Percentiles rank a stretch among this genome's conserved stretches.
Evolutionary conservation across 2,113 vertebrate genomes (phyloP).

Genomic region (Calyptommatus sinebrachiatus): DNA sequence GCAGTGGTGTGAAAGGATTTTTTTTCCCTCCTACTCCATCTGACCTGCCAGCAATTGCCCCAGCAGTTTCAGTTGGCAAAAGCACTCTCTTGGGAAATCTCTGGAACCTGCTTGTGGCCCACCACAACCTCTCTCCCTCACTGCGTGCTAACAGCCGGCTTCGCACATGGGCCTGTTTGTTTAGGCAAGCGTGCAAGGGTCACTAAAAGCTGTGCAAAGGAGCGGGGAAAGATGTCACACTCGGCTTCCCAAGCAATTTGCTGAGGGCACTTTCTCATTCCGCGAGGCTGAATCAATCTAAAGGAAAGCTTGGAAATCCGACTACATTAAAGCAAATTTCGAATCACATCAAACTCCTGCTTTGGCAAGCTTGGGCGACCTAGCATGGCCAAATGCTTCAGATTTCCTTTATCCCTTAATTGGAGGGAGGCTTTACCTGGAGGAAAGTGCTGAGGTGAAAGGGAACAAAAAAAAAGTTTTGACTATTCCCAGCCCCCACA

Average conservation of each 20-base stretch:
- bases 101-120: neutral
- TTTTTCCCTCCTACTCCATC: neutral
- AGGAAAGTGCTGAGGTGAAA: neutral
- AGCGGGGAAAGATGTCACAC: neutral
- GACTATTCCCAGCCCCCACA: no score
- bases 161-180: neutral
- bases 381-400: neutral
- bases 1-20: neutral
- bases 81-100: neutral
- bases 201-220: conserved; percentile 20
- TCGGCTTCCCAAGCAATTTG: conserved; percentile 21
- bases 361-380: neutral
- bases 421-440: conserved; percentile 5
- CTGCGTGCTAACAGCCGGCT: neutral
- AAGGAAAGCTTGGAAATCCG: neutral
- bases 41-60: neutral
- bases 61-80: neutral
- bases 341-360: neutral
- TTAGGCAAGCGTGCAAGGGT: neutral
- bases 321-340: neutral
- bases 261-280: neutral
- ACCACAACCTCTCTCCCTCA: accelerated
- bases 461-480: neutral
- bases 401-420: conserved; percentile 6
- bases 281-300: neutral